Evolutionary conservation across 2,888 invertebrate genomes (phyloP), one percentile per base, ranked within the genome.

Genomic region (Andrena dorsata): DNA sequence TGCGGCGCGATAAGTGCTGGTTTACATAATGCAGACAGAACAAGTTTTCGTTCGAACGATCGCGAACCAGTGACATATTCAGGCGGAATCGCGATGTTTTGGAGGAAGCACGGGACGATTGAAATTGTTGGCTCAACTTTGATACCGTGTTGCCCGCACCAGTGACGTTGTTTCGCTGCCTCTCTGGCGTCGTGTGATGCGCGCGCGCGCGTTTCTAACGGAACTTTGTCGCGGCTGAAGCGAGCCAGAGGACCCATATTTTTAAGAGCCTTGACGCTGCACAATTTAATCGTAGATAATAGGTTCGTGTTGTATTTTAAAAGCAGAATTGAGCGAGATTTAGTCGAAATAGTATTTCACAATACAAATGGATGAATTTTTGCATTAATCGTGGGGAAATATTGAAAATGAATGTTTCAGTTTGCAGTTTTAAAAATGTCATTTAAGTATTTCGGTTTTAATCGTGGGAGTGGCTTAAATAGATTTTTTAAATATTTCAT

Each of bases 91-190:
- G 10, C 47, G 51, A 70, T 53, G 58, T 58, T 58, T 70, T 13
- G 32, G 56, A 56, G 35, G 7, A 64, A 64, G 41, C 10, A 8
- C 30, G 10, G 53, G 35, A 65, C 73, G 73, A 73, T 73, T 56
- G 73, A 56, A 73, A 65, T 65, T 73, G 73, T 73, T 65, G 73
- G 65, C 35, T 35, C n/a, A 65, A 73, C 73, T 73, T 65, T 65
- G 73, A 41, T 53, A 35, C 65, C 28, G 51, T 56, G 32, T 20
- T 26, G 28, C 47, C 41, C 35, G 35, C 51, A n/a, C n/a, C 56
- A n/a, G n/a, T 23, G 35, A 69, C 41, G 32, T 51, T 73, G 53
- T 73, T 65, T 35, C 53, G 35, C 49, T 16, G 10, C 26, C 20
- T 72, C 28, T 72, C 63, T 53, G 64, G 13, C 53, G 7, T 53